phyloP scores from a whole-genome alignment of 1,140 invertebrate genomes.

The Hestina assimilis region DNA sequence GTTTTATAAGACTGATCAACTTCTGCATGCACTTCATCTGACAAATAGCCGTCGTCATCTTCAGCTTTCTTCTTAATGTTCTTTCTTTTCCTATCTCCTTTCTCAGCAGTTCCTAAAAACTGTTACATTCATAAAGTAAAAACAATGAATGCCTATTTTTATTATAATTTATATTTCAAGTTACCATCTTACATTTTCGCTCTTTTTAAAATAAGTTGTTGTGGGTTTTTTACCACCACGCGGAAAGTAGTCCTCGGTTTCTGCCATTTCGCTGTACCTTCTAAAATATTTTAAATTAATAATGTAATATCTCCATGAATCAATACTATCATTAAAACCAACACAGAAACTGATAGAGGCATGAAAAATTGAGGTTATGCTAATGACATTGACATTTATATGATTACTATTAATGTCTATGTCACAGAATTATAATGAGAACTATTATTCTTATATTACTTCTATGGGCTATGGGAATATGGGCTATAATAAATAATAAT shows the following conservation, averaged over 20 bases:
- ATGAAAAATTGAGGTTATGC: conserved; percentile 15
- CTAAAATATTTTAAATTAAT: no score
- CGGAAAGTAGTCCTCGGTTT: conserved; percentile 75
- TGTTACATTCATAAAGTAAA: conserved; percentile 31
- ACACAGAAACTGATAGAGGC: background rate
- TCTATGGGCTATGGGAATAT: no score
- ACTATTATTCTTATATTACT: no score
- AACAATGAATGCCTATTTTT: background rate
- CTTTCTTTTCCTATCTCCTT: conserved; percentile 62
- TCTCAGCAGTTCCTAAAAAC: conserved; percentile 68
- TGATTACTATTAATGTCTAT: no score
- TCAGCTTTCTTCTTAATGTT: conserved; percentile 63
- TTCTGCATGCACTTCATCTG: conserved; percentile 51
- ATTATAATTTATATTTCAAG: conserved; percentile 7
- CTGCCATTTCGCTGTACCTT: conserved; percentile 36
- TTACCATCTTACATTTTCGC: conserved; percentile 71
- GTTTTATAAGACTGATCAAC: conserved; percentile 57
- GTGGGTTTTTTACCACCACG: conserved; percentile 77
- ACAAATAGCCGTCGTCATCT: conserved; percentile 68
- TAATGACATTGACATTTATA: no score
- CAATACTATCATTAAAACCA: background rate
- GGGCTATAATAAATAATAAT: no score
- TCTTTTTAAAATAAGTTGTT: conserved; percentile 61
- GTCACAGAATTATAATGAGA: no score
- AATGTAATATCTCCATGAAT: no score